Conservation (phyloP, 2,888 invertebrate genomes). For the Cerastis leucographa region DNA sequence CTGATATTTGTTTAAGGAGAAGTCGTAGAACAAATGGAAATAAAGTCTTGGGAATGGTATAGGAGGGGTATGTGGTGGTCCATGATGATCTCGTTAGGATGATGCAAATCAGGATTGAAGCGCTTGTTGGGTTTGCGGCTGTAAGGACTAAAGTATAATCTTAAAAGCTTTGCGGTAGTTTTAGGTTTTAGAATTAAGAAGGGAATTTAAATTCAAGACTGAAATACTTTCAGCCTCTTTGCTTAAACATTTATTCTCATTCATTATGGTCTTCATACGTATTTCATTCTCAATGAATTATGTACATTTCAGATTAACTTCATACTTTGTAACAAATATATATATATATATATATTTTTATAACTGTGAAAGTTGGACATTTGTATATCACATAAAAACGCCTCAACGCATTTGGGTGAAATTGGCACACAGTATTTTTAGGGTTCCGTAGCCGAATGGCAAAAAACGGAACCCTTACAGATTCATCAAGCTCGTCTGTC, state of each 20-base stretch:
- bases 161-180: conserved; percentile 19
- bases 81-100: conserved; percentile 51
- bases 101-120: conserved; percentile 41
- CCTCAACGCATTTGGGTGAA: no score
- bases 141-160: conserved; percentile 27
- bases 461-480: no score
- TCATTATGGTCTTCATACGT: not conserved
- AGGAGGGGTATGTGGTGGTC: conserved; percentile 33
- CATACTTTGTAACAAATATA: not conserved
- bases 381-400: no score
- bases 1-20: not conserved
- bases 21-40: not conserved
- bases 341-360: no score
- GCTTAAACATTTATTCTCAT: not conserved
- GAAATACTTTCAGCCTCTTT: not conserved
- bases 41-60: conserved; percentile 1
- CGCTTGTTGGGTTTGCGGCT: conserved; percentile 11
- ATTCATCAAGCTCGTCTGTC: no score
- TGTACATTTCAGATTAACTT: not conserved
- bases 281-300: not conserved
- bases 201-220: conserved; percentile 4
- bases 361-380: no score
- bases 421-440: no score
- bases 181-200: conserved; percentile 4
- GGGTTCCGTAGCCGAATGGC: no score